A percentile compares a stretch with the other conserved stretches of the same genome.
These are phyloP conservation scores for Xestia rhomboidea DNA, from an alignment of 2,888 invertebrate genomes.

Conservation along the genomic window DNA sequence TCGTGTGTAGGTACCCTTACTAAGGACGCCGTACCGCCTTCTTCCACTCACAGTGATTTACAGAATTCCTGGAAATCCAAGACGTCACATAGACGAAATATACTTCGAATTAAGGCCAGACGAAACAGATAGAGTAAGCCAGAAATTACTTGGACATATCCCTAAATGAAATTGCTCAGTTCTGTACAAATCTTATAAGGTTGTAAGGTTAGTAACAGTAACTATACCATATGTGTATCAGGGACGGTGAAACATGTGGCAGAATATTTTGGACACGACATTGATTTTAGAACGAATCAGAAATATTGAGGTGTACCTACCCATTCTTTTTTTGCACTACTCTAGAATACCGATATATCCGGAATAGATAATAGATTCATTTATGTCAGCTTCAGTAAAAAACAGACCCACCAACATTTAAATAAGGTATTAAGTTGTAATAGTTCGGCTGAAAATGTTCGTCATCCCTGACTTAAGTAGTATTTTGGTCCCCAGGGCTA, in stretches of 20 bases:
- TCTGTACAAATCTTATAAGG: slow-evolving; percentile 35
- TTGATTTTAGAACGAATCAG: not conserved
- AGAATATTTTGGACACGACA: not conserved
- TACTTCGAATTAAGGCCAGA: slow-evolving; percentile 45
- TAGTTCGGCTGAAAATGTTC: not conserved
- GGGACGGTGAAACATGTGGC: not conserved
- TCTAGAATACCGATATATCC: not conserved
- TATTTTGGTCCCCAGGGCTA: not conserved
- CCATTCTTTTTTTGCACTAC: not conserved
- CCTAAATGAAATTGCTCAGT: slow-evolving; percentile 41
- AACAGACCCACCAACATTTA: not conserved
- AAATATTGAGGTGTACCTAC: not conserved
- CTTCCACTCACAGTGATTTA: slow-evolving; percentile 38
- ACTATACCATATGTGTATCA: not conserved
- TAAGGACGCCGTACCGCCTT: not conserved
- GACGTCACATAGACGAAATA: slow-evolving; percentile 52
- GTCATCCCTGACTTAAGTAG: not conserved
- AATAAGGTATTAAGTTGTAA: not conserved
- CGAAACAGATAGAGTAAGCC: slow-evolving; percentile 42
- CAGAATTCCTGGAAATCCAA: slow-evolving; percentile 40
- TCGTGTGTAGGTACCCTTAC: not conserved
- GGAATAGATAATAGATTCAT: not conserved
- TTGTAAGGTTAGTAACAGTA: not conserved
- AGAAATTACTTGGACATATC: slow-evolving; percentile 41
- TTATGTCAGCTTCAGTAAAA: not conserved